Evolutionary conservation across 2,113 vertebrate species (phyloP), one percentile per base, ranked within the genome.

Genomic region (Notothenia coriiceps): DNA sequence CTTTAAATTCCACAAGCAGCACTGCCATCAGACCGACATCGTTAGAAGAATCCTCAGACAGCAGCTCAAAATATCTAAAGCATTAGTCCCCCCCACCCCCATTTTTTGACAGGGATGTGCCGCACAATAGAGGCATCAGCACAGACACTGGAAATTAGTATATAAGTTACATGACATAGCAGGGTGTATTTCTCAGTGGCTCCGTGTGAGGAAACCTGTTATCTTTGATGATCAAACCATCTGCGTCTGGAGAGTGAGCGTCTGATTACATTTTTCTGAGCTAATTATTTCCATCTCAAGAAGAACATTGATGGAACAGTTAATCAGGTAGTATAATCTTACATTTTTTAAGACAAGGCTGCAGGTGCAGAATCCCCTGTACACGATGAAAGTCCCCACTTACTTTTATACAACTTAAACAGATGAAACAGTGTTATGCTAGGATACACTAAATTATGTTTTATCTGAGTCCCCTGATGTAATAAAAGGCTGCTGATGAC

Each of bases 121-220:
- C 2, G n/a, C 68, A 87, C 69, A 78, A 82, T 51, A 10, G 62
- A 68, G 47, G 57, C 71, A 17, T 76, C 44, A 17, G 50, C 49
- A 12, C 49, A 61, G 33, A 64, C 33, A 52, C 68, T 46, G 63
- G 75, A 35, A 84, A 80, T 85, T 64, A 74, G 35, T 61, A 74
- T 80, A 80, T 73, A 55, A 68, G 52, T 87, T 54, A 77, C 76
- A 75, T 10, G 25, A 71, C 18, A 52, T 52, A 3, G 51, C 49
- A 67, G 49, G 46, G n/a, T 46, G 61, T 15, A 9, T 25, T 47
- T 65, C 43, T 25, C 15, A 3, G 60, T 5, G 18, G 57, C 57
- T 35, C 57, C 5, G 15, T 7, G 6, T 7, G 20, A 22, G 63
- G 22, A 50, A 40, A 40, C 49, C 64, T 33, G 64, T 51, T 33